phyloP scores from a whole-genome alignment of 1,140 invertebrate species.

The Listronotus bonariensis region DNA sequence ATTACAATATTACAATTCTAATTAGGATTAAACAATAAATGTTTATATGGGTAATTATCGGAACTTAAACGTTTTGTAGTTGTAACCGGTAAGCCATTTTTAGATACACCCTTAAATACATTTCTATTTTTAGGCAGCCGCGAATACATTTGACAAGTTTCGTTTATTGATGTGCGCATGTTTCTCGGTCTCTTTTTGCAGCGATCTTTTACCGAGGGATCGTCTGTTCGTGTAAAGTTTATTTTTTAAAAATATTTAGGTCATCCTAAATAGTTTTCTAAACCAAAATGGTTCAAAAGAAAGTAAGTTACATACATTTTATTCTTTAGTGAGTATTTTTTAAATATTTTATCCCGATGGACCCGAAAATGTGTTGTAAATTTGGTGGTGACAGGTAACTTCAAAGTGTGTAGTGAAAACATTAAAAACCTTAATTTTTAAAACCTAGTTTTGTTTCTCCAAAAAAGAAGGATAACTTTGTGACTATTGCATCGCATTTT shows the following conservation, averaged over 20 bases:
- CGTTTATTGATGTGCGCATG: not conserved
- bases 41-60: too few species aligned
- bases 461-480: too few species aligned
- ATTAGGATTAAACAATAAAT: too few species aligned
- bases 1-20: too few species aligned
- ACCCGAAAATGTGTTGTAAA: conserved; percentile 20
- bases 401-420: not conserved
- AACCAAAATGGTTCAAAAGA: conserved; percentile 54
- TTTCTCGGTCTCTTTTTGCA: conserved; percentile 18
- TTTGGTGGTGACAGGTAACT: conserved; percentile 6
- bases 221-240: conserved; percentile 15
- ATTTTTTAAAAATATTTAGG: conserved; percentile 19
- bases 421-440: not conserved
- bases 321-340: conserved; percentile 10
- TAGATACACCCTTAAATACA: too few species aligned
- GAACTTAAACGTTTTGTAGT: too few species aligned
- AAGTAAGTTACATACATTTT: conserved; percentile 37
- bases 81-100: too few species aligned
- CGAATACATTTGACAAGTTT: not conserved
- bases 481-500: too few species aligned
- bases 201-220: conserved; percentile 20
- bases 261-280: conserved; percentile 38
- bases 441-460: too few species aligned
- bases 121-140: not conserved
- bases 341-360: conserved; percentile 26